Evolutionary conservation across 2,113 vertebrate species (phyloP), one percentile per base, ranked within the genome.

Genomic region (Cavia porcellus): DNA sequence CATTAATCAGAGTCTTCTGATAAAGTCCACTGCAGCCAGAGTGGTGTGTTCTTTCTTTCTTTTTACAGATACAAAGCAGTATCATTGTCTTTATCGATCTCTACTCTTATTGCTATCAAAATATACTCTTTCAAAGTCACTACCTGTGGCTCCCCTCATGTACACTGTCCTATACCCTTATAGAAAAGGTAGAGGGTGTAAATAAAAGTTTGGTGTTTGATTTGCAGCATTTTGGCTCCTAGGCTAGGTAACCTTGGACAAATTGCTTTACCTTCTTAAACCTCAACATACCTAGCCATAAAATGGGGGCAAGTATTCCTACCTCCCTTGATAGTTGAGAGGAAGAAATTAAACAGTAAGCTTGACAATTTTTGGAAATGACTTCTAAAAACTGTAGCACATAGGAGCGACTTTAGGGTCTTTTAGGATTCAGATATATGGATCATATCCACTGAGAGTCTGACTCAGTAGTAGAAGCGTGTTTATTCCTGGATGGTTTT

Each of bases 1-100:
- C 96, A 35, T 97, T 96, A 47, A 92, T 96, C 92, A 96, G 81
- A 82, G 50, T 13, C 75, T 92, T 90, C 81, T 92, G 94, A 97
- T 97, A 95, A 95, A 96, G 90, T 82, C 87, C 15, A 64, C 25
- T 0, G 7, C 86, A 85, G 89, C 85, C 57, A n/a, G 74, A 22
- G 38, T 12, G 17, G 19, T 32, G 35, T 77, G 28, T 81, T 77
- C 59, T 84, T 92, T 47, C n/a, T 88, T 93, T 83, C 38, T 74
- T 89, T 59, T 47, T 91, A 83, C 80, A 95, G 83, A 84, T 92
- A 81, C 62, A 89, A 93, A 89, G 42, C 30, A 55, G 50, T 42
- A 79, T 93, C 96, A 45, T 80, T 81, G 75, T 85, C 70, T 97
- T 92, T 90, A 97, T 96, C 32, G 25, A 91, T 92, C 92, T 55